Evolutionary conservation across 2,888 invertebrate species (phyloP), one percentile per base, ranked within the genome.

Genomic region (Macrostomum cliftonense): DNA sequence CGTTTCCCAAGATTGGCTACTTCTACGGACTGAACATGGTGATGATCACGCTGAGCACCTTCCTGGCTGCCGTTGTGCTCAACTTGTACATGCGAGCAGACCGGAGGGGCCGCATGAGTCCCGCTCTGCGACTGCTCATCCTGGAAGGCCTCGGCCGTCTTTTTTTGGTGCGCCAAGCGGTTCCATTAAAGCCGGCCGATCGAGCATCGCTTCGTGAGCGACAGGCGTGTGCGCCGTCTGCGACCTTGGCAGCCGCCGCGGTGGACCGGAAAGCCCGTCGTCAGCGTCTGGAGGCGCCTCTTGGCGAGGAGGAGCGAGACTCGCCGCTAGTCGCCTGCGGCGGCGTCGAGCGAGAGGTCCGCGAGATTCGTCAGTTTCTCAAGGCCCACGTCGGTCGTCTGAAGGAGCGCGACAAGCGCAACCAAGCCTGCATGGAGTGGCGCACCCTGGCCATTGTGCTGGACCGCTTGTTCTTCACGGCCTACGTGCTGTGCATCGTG

Each of bases 1-100:
- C 53, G 16, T 53, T 55, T 47, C 55, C 55, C 12, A 28, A 54
- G 13, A 53, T 55, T 11, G 55, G 55, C 44, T 39, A 46, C 14
- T 53, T 40, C 47, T 52, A 40, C 42, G 47, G 51, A 16, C 36
- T 52, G 4, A 52, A 52, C 37, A 52, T 52, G 52, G 36, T 44
- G n/a, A 53, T 52, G 52, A 52, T 52, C 12, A 52, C 52, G 14
- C 16, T 52, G 14, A 53, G 52, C 12, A 52, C 52, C 11, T 52
- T 52, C 16, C 45, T 52, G 7, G 52, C 52, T 19, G 21, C 42
- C 19, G 9, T 53, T n/a, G 52, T 52, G 13, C 43, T 52, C 7
- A 52, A 52, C 36, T 40, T 51, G 12, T 52, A 52, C 43, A 48
- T 54, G 37, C 45, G 53, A 11, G 53, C 47, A 13, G 47, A 54